A percentile compares a stretch with the other conserved stretches of the same genome.
phyloP scores from a whole-genome alignment of 2,113 vertebrate genomes.

The Triplophysa tibetana region DNA sequence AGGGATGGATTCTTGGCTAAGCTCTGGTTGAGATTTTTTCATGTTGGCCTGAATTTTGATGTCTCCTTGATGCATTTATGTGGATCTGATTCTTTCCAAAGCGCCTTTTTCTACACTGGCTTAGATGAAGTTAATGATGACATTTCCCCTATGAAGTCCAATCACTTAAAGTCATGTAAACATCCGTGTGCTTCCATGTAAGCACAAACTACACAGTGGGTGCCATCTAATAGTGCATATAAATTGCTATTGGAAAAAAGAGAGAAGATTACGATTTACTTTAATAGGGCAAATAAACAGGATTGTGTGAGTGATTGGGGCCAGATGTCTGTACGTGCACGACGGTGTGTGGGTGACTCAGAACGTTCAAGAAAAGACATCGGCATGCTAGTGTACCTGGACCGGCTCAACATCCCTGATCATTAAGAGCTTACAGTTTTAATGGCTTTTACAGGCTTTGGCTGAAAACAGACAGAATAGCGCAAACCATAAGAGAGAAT shows the following conservation, averaged over 20 bases:
- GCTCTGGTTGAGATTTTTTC: constrained; percentile 25
- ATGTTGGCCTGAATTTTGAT: constrained; percentile 5
- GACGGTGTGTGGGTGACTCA: not conserved
- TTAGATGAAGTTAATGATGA: constrained; percentile 58
- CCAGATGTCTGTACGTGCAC: constrained; percentile 39
- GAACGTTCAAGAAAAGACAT: constrained; percentile 53
- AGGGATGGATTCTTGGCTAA: constrained; percentile 48
- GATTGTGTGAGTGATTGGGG: constrained; percentile 69
- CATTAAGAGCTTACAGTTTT: constrained; percentile 66
- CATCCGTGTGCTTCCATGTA: constrained; percentile 65
- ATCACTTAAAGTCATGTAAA: constrained; percentile 68
- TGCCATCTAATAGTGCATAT: constrained; percentile 70
- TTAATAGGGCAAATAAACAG: constrained; percentile 71
- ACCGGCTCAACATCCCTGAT: constrained; percentile 47
- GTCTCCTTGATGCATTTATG: constrained; percentile 52
- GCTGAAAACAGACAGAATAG: not conserved
- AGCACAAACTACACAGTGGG: constrained; percentile 68
- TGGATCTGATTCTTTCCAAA: constrained; percentile 63
- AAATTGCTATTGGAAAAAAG: constrained; percentile 64
- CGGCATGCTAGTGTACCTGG: constrained; percentile 26
- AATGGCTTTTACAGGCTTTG: not conserved
- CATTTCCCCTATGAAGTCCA: constrained; percentile 66
- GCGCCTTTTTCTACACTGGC: constrained; percentile 19
- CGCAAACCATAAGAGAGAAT: not conserved
- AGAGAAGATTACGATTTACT: constrained; percentile 63